Evolutionary conservation across 2,888 invertebrate genomes (phyloP), one percentile per base, ranked within the genome.

Genomic region (Hipparchia sbordonii): DNA sequence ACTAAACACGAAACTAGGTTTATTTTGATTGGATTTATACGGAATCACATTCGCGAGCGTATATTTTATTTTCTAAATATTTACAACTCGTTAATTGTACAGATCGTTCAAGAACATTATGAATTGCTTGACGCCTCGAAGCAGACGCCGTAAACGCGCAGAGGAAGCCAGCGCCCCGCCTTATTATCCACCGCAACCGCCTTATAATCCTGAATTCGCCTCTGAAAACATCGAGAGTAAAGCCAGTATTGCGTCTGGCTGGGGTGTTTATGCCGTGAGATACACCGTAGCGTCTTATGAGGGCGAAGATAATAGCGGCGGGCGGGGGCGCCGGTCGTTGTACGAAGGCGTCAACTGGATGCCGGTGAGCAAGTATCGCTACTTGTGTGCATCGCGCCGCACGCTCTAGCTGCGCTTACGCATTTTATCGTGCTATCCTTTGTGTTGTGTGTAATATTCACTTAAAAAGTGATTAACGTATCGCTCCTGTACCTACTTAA

Each of bases 321-420:
- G 85, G 84, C 84, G 87, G 87, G 86, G 85, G 80, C 89, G 90
- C 77, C 85, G 85, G 77, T 92, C 93, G 79, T 82, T 93, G 78
- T 93, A 92, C 83, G 92, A 93, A 86, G 92, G 92, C 85, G 92
- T 92, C 83, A 90, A 91, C 87, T 90, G 86, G 80, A 79, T 83
- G 85, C 84, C 90, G 89, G 91, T 91, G 91, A 93, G 92, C 83
- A 80, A 93, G 92, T 91, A 85, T 84, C 81, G 79, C 82, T 79
- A 82, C 81, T 83, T 84, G 87, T 82, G 86, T 85, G 85, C 82
- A 80, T 73, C 79, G 83, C 82, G 84, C 79, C 81, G 85, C 86
- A 86, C 89, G 87, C 80, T 79, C 80, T 79, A 77, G 72, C 76
- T 76, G 78, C 79, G 83, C 82, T 82, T 82, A 82, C 84, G 84